A percentile compares a stretch with the other conserved stretches of the same genome.
Evolutionary conservation across 2,113 vertebrate species (phyloP).

Genomic region (Aphyosemion australe): DNA sequence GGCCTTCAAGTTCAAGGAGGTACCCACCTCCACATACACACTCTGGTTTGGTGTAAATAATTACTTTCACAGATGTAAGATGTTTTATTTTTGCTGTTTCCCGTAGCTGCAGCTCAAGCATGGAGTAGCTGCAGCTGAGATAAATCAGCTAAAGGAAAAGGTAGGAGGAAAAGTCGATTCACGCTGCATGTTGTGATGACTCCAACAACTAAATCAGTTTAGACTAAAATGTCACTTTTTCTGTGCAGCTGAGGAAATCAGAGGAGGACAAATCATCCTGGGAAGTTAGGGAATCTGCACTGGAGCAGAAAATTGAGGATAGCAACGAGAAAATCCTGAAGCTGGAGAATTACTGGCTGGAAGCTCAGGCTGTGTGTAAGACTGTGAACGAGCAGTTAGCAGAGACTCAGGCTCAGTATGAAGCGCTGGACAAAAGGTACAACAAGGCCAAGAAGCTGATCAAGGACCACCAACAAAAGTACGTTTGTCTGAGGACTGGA

Average conservation of each 20-base stretch:
- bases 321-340: conserved; percentile 86
- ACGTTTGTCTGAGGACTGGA: conserved; percentile 58
- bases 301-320: conserved; percentile 86
- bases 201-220: background rate
- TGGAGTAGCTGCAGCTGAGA: conserved; percentile 82
- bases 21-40: conserved; percentile 38
- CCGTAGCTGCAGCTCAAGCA: conserved; percentile 87
- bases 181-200: too few relatives aligned
- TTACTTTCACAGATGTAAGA: too few relatives aligned
- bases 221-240: conserved; percentile 13
- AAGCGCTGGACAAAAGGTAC: conserved; percentile 91
- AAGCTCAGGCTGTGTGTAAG: conserved; percentile 90
- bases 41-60: too few relatives aligned
- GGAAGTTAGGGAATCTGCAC: conserved; percentile 80
- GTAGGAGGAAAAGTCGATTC: conserved; percentile 62
- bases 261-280: conserved; percentile 82
- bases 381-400: conserved; percentile 86
- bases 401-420: conserved; percentile 87
- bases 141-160: conserved; percentile 85
- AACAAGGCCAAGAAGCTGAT: conserved; percentile 91
- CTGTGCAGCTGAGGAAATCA: conserved; percentile 77
- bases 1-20: conserved; percentile 90
- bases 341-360: conserved; percentile 89
- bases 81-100: conserved; percentile 9
- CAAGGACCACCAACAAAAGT: conserved; percentile 94